Evolutionary conservation across 2,797 vertebrate species (phyloP), one percentile per base, ranked within the genome.

Genomic region (Iguana delicatissima): DNA sequence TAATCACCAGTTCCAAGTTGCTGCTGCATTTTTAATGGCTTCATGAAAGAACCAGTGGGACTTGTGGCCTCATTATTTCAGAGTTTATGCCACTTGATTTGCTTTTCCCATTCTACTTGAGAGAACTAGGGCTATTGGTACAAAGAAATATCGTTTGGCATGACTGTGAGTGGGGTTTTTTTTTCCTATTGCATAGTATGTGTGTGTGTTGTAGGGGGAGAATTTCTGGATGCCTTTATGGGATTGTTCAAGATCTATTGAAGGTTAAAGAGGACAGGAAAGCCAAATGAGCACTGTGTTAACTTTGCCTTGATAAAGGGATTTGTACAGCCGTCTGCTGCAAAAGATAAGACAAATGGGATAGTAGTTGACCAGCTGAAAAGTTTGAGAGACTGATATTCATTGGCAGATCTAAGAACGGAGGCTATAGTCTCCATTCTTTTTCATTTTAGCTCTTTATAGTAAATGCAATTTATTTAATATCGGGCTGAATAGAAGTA

Each of bases 341-440:
- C 16, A 88, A 90, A 91, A 94, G 88, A 83, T 87, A 94, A 89
- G 57, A 74, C 6, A 35, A 90, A 42, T 87, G 74, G 35, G 91
- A 86, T 74, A 84, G 9, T 46, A 13, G 72, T 92, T 95, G 80
- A 55, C 81, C 92, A 69, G 32, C 8, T 89, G 89, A 91, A 67
- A 80, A 81, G 7, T 77, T 89, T 32, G 29, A 76, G 74, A 26
- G 16, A 67, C 29, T 86, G 86, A 22, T 13, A 2, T 1, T 0
- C 59, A 86, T 52, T 20, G 87, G 22, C 89, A 81, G 89, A 86
- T 84, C 85, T n/a, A 67, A 62, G 76, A 88, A 91, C 72, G 57
- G 64, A 76, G 3, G 29, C 82, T 52, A 16, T 0, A 32, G 1
- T 46, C 8, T 81, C 38, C n/a, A 35, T 24, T 86, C n/a, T 89